A percentile compares a stretch with the other conserved stretches of the same genome.
Evolutionary conservation across 2,113 vertebrate species (phyloP).

Genomic region (Myocastor coypus): DNA sequence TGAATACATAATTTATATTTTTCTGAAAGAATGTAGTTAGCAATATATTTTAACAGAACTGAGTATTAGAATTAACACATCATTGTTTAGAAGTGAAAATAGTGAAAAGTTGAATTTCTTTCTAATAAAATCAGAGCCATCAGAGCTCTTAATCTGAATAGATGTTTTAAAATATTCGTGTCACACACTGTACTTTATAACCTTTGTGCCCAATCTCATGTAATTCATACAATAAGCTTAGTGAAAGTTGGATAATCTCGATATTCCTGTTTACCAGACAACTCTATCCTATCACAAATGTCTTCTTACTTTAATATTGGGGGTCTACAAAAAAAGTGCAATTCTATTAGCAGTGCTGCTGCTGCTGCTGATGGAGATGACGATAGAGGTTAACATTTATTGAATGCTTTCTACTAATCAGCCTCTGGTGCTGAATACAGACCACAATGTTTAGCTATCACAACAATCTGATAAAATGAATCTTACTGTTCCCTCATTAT

Average conservation of each 20-base stretch:
- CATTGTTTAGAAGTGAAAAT: constrained; percentile 7
- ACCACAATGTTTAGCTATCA: constrained; percentile 3
- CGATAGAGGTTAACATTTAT: neutral
- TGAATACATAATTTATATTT: neutral
- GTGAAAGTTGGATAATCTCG: neutral
- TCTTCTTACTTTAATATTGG: neutral
- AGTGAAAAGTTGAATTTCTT: constrained; percentile 10
- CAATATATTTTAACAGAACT: neutral
- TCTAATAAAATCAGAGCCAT: neutral
- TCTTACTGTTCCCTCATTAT: neutral
- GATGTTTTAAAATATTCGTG: neutral
- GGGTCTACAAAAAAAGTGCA: neutral
- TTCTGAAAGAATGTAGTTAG: neutral
- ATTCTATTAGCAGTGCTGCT: neutral
- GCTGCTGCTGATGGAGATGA: neutral
- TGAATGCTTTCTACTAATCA: neutral
- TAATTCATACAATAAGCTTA: neutral
- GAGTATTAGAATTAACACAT: neutral
- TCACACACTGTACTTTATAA: neutral
- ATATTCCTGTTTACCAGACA: neutral
- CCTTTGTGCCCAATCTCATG: neutral
- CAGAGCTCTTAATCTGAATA: neutral
- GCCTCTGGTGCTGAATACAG: neutral
- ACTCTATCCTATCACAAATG: neutral
- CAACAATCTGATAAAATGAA: neutral